A percentile compares a stretch with the other conserved stretches of the same genome.
Conservation (phyloP, 2,888 invertebrate genomes). For the Hololepta plana region DNA sequence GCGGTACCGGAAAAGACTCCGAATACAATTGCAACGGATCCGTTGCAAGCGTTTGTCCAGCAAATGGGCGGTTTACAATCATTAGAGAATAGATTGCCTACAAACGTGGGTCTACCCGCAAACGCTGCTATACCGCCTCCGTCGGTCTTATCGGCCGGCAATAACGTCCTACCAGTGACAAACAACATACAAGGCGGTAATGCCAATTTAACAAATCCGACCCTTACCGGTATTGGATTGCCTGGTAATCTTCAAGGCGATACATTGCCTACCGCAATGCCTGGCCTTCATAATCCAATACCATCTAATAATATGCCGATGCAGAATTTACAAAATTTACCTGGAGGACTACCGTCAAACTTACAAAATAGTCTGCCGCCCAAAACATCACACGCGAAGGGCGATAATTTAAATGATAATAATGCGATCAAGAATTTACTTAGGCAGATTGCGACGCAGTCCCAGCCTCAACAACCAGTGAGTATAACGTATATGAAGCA, state of each 20-base stretch:
- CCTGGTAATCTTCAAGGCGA: constrained; percentile 1
- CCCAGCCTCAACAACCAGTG: constrained; percentile 13
- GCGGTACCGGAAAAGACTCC: constrained; percentile 19
- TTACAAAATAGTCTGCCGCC: constrained; percentile 7
- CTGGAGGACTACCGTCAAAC: constrained; percentile 6
- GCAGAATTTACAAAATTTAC: too few species aligned
- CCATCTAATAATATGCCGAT: too few species aligned
- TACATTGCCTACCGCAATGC: not conserved
- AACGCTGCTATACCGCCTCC: too few species aligned
- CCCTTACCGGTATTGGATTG: not conserved
- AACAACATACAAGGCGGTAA: too few species aligned
- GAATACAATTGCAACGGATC: constrained; percentile 25
- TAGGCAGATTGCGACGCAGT: constrained; percentile 28
- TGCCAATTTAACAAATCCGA: too few species aligned
- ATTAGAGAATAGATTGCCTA: constrained; percentile 21
- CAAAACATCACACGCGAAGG: too few species aligned
- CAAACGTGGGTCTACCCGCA: constrained; percentile 2
- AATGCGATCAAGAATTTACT: constrained; percentile 33
- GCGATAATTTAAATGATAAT: too few species aligned
- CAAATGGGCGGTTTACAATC: constrained; percentile 32
- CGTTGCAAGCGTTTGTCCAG: constrained; percentile 31
- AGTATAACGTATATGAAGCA: constrained; percentile 1
- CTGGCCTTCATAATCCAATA: not conserved
- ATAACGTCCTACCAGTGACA: too few species aligned
- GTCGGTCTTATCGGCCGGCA: constrained; percentile 1